These are phyloP conservation scores for Trichonephila inaurata DNA, from an alignment of 1,140 invertebrate genomes.

Conservation along the genomic window DNA sequence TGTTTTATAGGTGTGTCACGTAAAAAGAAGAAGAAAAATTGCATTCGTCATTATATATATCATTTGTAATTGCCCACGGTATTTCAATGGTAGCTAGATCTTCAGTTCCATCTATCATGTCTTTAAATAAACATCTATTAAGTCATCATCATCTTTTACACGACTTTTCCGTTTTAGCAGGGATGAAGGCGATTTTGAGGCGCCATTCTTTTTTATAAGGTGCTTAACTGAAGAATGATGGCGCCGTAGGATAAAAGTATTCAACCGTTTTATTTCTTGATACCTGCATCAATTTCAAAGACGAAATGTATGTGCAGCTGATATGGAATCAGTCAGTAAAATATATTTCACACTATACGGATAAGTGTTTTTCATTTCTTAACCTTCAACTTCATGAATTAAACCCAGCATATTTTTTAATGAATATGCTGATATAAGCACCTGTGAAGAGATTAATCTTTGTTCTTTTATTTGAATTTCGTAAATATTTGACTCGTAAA, in stretches of 20 bases:
- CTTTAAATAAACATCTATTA: slow-evolving; percentile 36
- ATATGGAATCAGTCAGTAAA: no score
- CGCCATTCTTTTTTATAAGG: neutral
- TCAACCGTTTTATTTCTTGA: slow-evolving; percentile 4
- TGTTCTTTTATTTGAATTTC: no score
- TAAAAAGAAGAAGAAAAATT: neutral
- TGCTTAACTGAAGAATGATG: slow-evolving; percentile 32
- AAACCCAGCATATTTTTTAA: no score
- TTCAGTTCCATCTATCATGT: neutral
- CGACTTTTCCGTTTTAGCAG: neutral
- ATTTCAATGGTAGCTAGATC: neutral
- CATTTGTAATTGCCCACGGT: neutral
- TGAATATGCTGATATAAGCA: no score
- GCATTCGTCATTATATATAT: neutral
- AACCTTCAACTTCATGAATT: no score
- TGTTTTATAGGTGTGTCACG: neutral
- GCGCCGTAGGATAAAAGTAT: neutral
- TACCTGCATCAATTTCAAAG: neutral
- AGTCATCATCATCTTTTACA: slow-evolving; percentile 34
- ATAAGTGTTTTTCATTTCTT: no score
- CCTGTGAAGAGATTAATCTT: no score
- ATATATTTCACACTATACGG: no score
- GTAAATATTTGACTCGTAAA: no score
- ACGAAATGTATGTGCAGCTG: neutral
- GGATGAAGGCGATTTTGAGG: neutral